Base-by-base conservation (phyloP, 2,113 vertebrate species). In the Glaucidium brasilianum region DNA sequence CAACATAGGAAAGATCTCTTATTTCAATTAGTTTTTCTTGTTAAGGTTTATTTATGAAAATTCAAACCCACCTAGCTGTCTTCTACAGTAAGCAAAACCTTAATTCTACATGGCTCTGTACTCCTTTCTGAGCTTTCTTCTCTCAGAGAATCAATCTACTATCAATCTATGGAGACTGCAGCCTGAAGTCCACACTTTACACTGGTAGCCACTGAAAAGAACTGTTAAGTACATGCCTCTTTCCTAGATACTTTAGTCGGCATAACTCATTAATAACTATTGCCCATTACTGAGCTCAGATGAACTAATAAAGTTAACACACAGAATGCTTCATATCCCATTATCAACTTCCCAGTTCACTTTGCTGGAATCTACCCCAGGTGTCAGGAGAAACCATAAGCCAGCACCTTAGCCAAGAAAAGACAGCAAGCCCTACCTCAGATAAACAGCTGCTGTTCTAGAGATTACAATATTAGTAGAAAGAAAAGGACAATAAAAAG, bases 101-200 rank as follows among this genome's bases (percentile, higher is more conserved):
- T 34, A 82, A 21, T 15, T 52, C 12, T 41, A 35, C 10, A 13
- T 9, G 64, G 35, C 21, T 47, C 34, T 49, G 72, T 8, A 23
- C 34, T 27, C 23, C 43, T 47, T 16, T 16, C 71, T 35, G 56
- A 72, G 81, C 74, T 41, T 19, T 41, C 35, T 3, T 10, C 49
- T 47, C 59, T 45, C 49, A 15, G 14, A 32, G 21, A 5, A 84
- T 9, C 23, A 17, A 4, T 30, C 35, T 63, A 12, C 12, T 15
- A 1, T 1, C 18, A 3, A 0, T 1, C n/a, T 3, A 0, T 3
- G 23, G 45, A 62, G 25, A 7, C 22, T n/a, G 41, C 66, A 75
- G 53, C 29, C 78, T 68, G 60, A 50, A 45, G 15, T 3, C 34
- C 45, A 34, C 22, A 34, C 29, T n/a, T 58, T 2, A 67, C 47